phyloP scores from a whole-genome alignment of 2,888 invertebrate species.

The Rotaria macrura region DNA sequence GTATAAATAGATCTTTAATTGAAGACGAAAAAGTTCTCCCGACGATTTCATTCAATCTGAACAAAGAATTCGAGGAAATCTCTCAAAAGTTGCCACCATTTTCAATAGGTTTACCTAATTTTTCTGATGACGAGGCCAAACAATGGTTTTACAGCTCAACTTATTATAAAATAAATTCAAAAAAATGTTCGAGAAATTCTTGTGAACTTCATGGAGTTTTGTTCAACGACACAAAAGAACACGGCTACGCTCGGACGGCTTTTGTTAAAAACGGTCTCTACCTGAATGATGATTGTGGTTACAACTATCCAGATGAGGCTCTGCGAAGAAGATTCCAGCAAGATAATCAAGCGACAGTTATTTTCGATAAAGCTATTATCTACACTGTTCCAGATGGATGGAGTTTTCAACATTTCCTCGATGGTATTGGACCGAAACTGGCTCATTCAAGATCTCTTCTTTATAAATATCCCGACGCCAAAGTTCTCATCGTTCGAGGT shows the following conservation, averaged over 20 bases:
- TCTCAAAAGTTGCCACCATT: neutral
- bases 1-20: too few species aligned
- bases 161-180: neutral
- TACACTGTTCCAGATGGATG: neutral
- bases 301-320: neutral
- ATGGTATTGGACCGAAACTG: neutral
- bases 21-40: too few species aligned
- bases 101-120: neutral
- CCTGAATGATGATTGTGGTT: neutral
- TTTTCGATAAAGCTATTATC: neutral
- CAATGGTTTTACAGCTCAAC: neutral
- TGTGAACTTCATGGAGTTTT: neutral
- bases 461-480: neutral
- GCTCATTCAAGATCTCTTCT: neutral
- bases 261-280: neutral
- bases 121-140: neutral
- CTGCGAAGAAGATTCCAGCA: neutral
- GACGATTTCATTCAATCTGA: too few species aligned
- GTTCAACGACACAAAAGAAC: neutral
- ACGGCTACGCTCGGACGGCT: neutral
- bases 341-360: neutral
- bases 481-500: neutral
- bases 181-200: neutral
- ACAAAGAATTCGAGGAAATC: neutral
- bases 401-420: neutral